Percentiles rank a stretch among this genome's conserved stretches.
Evolutionary conservation across 2,797 vertebrate species (phyloP).

Genomic region (Mycteria americana): DNA sequence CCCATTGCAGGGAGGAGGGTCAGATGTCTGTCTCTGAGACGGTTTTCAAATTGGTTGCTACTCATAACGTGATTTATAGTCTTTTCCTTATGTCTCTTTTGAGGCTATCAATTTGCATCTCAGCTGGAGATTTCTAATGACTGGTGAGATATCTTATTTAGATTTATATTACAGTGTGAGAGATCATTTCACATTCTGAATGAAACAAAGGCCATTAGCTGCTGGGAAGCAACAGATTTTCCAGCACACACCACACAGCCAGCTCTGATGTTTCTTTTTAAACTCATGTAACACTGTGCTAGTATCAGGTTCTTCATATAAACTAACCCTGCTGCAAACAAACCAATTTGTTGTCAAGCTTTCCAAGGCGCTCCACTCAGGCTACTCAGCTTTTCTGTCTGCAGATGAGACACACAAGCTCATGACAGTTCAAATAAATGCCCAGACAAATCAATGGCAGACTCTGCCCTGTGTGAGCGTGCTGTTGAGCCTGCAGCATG

Average conservation of each 20-base stretch:
- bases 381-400: background rate
- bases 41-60: background rate
- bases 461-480: background rate
- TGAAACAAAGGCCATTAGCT: conserved; percentile 44
- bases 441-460: conserved; percentile 1
- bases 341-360: conserved; percentile 14
- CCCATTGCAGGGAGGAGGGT: background rate
- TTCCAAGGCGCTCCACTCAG: background rate
- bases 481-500: background rate
- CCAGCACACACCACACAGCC: conserved; percentile 50
- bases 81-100: conserved; percentile 9
- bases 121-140: conserved; percentile 51
- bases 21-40: background rate
- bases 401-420: background rate
- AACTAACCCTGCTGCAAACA: background rate
- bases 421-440: background rate
- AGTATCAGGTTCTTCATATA: background rate
- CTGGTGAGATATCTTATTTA: conserved; percentile 40
- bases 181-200: conserved; percentile 16
- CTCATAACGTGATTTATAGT: conserved; percentile 24
- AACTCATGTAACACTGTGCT: background rate
- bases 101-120: conserved; percentile 55
- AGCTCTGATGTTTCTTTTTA: background rate
- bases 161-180: conserved; percentile 23
- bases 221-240: conserved; percentile 52